Evolutionary conservation across 2,888 invertebrate species (phyloP), one percentile per base, ranked within the genome.

Genomic region (Campoplex capitator): DNA sequence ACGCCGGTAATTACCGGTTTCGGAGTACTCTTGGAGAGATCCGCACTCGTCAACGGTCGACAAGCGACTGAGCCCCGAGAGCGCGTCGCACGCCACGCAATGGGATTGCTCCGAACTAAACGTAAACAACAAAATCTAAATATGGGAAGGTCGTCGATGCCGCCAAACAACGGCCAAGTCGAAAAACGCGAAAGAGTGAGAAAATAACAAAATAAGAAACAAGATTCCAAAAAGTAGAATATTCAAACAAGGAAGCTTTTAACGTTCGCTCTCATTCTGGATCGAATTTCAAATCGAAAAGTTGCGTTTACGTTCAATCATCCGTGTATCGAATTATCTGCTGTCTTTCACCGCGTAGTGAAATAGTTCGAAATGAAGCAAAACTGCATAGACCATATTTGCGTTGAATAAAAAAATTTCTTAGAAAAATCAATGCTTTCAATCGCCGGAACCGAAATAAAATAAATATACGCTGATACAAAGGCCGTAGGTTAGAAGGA

Each of bases 1-100:
- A 45, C 18, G 8, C 62, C 56, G 74, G 56, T 74, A 13, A 23
- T 35, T 75, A 28, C 42, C 74, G 74, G 58, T 28, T 23, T 2
- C 38, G 35, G 8, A 28, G 4, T 2, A 2, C 6, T 16, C 28
- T 16, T 16, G 11, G 3, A 32, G 4, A 48, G 18, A 9, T 56
- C 54, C 35, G 7, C 73, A n/a, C 23, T 11, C n/a, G 38, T 35
- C 7, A 23, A 74, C 73, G 73, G 35, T 38, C 13, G 9, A 35
- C 56, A 13, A 7, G 56, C 56, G 51, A 74, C 73, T 38, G 54
- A 51, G 56, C 16, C 7, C 3, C 48, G 9, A 35, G 11, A 58
- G 13, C 58, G 58, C 58, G 7, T 28, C 58, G 28, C 13, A 68
- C n/a, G 9, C 23, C 68, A 11, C 68, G 2, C 8, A 68, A 2